phyloP scores from a whole-genome alignment of 2,113 vertebrate genomes.

The Taurulus bubalis region DNA sequence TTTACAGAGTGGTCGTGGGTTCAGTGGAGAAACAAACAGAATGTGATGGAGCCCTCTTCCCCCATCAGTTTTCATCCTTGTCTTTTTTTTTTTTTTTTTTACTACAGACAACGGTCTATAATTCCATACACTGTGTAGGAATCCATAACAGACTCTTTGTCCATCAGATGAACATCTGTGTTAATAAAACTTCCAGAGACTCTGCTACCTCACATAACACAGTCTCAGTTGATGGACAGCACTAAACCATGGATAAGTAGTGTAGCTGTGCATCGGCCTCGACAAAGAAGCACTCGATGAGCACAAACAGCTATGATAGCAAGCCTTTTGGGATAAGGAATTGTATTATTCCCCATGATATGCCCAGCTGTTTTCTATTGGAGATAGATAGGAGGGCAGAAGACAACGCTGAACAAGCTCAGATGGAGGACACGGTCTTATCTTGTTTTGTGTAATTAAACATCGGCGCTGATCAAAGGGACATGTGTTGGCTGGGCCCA shows the following conservation, averaged over 20 bases:
- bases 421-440: slow-evolving; percentile 33
- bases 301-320: slow-evolving; percentile 42
- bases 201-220: background rate
- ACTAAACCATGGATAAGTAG: slow-evolving; percentile 27
- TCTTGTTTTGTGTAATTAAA: slow-evolving; percentile 62
- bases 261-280: slow-evolving; percentile 9
- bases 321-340: slow-evolving; percentile 36
- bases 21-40: slow-evolving; percentile 10
- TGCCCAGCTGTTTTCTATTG: slow-evolving; percentile 43
- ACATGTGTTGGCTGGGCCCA: slow-evolving; percentile 12
- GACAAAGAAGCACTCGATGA: slow-evolving; percentile 25
- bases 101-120: background rate
- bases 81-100: too few species aligned
- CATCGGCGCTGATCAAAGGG: slow-evolving; percentile 50
- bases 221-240: slow-evolving; percentile 20
- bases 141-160: slow-evolving; percentile 4
- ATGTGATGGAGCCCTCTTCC: background rate
- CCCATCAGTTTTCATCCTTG: slow-evolving; percentile 41
- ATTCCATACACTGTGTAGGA: background rate
- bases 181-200: slow-evolving; percentile 36
- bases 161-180: slow-evolving; percentile 30
- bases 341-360: slow-evolving; percentile 19
- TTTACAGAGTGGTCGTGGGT: slow-evolving; percentile 8
- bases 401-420: slow-evolving; percentile 31
- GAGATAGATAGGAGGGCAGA: slow-evolving; percentile 17